Base-by-base conservation (phyloP, 2,888 invertebrate genomes). In the Zonitis immaculata region DNA sequence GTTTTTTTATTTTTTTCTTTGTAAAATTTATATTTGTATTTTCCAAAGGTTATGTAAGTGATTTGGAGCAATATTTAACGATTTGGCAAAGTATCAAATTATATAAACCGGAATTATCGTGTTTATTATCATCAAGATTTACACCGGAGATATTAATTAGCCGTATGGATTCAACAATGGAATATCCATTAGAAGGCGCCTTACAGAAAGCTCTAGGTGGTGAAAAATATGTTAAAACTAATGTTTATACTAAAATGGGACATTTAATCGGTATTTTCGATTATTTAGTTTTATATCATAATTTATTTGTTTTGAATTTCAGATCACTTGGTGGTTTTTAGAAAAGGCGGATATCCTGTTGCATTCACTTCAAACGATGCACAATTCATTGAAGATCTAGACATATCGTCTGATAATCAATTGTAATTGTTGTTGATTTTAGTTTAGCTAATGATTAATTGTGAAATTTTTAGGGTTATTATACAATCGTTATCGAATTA, bases 191-290 rank as follows among this genome's bases (percentile, higher is more conserved):
- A 25, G 73, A 78, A 62, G 66, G 70, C 6, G 72, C 77, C 7
- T 65, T 88, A 48, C 77, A 80, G 51, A 65, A 70, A 44, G 83
- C 80, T 1, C 64, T 88, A 11, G 86, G 86, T 0, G 82, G 83
- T 2, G 62, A 74, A 2, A 75, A 79, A 18, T 85, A 79, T 64
- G 75, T 86, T 0, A 73, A 76, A 25, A 79, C 74, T 49, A 77
- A 81, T 54, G 70, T 86, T 0, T 70, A 70, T 59, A 78, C 85
- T 45, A 79, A 81, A 44, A 54, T 66, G 43, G 68, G 68, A 43
- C 62, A 67, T 58, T 59, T 61, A 55, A 67, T 74, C 61, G 73
- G 73, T 71, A 59, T 51, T 45, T 47, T n/a, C n/a, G n/a, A n/a
- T n/a, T n/a, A n/a, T n/a, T n/a, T n/a, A n/a, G n/a, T n/a, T n/a